Evolutionary conservation across 2,113 vertebrate genomes (phyloP).

Genomic region (Taurulus bubalis): DNA sequence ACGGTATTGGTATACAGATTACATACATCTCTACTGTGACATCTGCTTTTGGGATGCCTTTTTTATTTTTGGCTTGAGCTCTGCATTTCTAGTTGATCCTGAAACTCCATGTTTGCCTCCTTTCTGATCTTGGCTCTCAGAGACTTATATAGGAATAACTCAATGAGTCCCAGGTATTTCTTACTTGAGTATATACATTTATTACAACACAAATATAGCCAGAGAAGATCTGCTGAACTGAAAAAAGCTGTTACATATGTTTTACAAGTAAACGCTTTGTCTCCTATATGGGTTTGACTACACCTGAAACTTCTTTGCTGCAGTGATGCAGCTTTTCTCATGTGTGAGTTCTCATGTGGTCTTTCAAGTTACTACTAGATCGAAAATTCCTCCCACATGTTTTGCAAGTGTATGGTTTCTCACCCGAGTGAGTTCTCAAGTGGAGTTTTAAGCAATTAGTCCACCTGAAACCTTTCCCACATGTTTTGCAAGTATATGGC

Average conservation of each 20-base stretch:
- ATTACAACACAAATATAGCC: not conserved
- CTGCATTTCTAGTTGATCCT: not conserved
- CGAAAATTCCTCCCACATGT: no score
- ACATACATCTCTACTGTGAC: not conserved
- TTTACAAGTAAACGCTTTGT: not conserved
- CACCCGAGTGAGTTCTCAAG: no score
- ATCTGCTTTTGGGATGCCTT: no score
- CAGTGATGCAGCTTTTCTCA: no score
- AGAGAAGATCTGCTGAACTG: not conserved
- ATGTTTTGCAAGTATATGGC: not conserved
- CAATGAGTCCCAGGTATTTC: not conserved
- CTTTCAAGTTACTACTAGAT: no score
- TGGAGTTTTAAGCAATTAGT: no score
- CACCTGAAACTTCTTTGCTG: no score
- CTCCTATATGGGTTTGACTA: not conserved
- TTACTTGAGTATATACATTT: not conserved
- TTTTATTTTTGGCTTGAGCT: not conserved
- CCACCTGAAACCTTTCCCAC: not conserved
- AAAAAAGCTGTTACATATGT: no score
- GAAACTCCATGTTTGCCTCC: not conserved
- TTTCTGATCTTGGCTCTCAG: slow-evolving; percentile 17
- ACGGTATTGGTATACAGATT: not conserved
- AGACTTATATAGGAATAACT: not conserved
- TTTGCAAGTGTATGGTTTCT: no score
- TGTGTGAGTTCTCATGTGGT: no score